Conservation (phyloP, 2,113 vertebrate genomes). For the Pseudorectes ferrugineus region DNA sequence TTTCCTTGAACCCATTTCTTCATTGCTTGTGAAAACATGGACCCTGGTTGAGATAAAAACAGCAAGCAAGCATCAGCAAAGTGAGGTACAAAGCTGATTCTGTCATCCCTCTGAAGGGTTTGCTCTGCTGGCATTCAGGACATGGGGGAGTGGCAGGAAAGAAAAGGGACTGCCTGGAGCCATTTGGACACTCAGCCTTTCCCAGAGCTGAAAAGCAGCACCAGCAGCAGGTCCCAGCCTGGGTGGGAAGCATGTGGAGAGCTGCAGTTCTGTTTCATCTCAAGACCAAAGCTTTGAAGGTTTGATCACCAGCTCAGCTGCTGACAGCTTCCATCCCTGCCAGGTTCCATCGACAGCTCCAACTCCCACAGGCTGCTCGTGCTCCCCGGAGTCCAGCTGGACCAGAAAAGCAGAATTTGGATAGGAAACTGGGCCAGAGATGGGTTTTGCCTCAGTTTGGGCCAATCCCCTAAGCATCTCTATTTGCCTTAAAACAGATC, state of each 20-base stretch:
- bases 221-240: neutral
- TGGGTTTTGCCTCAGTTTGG: neutral
- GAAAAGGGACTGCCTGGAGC: neutral
- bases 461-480: neutral
- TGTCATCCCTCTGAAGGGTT: neutral
- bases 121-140: neutral
- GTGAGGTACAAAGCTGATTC: neutral
- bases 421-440: neutral
- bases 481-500: neutral
- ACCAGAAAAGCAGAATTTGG: neutral
- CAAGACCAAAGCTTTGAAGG: neutral
- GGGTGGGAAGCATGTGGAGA: neutral
- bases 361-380: constrained; percentile 12
- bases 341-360: neutral
- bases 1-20: constrained; percentile 92
- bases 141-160: neutral
- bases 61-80: neutral
- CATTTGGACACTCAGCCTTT: neutral
- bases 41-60: constrained; percentile 69
- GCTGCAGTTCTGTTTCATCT: neutral
- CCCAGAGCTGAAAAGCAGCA: neutral
- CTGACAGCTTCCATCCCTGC: neutral
- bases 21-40: constrained; percentile 92
- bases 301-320: constrained; percentile 38
- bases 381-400: neutral